Evolutionary conservation across 2,113 vertebrate species (phyloP).

Genomic region (Pantherophis guttatus): DNA sequence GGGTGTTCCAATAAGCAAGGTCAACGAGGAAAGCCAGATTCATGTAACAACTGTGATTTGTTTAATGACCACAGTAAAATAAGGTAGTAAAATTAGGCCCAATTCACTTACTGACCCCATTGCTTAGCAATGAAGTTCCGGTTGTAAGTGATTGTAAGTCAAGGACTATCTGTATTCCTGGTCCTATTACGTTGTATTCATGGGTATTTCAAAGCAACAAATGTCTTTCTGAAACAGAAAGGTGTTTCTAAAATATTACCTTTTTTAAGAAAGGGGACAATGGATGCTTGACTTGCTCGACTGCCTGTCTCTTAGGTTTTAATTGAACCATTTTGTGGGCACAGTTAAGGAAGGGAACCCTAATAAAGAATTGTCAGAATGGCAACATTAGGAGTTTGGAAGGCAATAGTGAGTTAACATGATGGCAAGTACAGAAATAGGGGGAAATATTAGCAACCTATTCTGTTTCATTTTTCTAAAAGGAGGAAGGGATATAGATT

Average conservation of each 20-base stretch:
- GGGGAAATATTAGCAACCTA: background rate
- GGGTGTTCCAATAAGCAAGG: background rate
- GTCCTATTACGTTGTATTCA: background rate
- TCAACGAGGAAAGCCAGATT: background rate
- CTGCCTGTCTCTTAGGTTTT: background rate
- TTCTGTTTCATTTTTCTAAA: background rate
- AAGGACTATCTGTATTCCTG: background rate
- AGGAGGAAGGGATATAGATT: background rate
- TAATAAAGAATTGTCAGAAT: background rate
- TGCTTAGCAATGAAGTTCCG: background rate
- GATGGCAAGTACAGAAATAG: background rate
- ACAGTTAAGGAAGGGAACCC: background rate
- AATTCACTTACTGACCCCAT: background rate
- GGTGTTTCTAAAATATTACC: background rate
- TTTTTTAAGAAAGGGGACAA: background rate
- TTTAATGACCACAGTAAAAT: background rate
- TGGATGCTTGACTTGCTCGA: background rate
- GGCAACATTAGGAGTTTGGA: background rate
- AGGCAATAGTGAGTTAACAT: background rate
- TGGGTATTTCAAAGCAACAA: background rate
- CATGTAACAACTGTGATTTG: background rate
- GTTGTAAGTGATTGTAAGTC: background rate
- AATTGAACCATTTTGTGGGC: background rate
- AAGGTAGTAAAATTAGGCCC: background rate
- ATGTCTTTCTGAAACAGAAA: background rate